Conservation (phyloP, 2,113 vertebrate genomes). For the Uropsilus gracilis region DNA sequence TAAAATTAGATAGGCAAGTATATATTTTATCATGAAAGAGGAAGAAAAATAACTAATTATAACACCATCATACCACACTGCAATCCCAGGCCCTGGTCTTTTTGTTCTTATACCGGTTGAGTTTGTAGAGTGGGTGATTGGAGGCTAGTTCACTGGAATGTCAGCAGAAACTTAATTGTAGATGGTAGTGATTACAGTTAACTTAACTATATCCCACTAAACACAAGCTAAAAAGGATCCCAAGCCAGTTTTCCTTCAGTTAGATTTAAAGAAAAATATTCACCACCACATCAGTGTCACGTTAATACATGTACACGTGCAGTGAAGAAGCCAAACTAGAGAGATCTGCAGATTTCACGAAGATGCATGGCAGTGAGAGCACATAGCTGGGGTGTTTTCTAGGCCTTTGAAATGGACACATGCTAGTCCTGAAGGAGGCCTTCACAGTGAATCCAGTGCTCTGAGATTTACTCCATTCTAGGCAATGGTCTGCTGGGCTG, state of each 20-base stretch:
- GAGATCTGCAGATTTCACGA: not conserved
- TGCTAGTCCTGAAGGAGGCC: not conserved
- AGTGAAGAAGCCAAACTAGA: not conserved
- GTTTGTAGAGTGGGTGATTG: fast-evolving
- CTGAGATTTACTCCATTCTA: not conserved
- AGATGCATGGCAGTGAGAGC: not conserved
- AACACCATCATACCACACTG: not conserved
- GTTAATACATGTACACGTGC: not conserved
- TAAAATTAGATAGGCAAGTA: not conserved
- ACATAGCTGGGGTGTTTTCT: not conserved
- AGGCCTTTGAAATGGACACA: not conserved
- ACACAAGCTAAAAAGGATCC: not conserved
- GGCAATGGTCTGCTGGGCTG: not conserved
- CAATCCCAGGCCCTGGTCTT: not conserved
- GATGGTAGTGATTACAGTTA: not conserved
- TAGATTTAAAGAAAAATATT: not conserved
- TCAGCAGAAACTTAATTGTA: not conserved
- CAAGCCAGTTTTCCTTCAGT: not conserved
- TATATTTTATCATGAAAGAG: not conserved
- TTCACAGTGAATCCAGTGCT: not conserved
- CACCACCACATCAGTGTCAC: not conserved
- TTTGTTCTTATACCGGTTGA: not conserved
- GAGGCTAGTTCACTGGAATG: not conserved
- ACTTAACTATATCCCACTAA: not conserved
- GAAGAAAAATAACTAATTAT: not conserved